phyloP scores from a whole-genome alignment of 2,797 vertebrate species.

The Coregonus ussuriensis region DNA sequence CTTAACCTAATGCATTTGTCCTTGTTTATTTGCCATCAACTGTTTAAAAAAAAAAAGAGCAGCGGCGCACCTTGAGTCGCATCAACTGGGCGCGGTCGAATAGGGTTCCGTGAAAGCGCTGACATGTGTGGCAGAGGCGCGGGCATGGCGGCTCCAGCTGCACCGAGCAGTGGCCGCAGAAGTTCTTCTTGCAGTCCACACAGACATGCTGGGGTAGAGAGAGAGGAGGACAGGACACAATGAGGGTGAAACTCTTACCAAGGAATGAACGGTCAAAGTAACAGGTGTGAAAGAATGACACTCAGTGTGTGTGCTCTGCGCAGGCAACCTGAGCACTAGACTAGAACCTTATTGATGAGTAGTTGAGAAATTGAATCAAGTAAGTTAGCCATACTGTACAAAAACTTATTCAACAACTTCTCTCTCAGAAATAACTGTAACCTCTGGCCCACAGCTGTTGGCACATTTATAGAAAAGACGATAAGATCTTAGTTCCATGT shows the following conservation, averaged over 20 bases:
- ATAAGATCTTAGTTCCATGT: not conserved
- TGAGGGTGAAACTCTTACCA: not conserved
- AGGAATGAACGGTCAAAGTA: not conserved
- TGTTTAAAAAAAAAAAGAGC: not conserved
- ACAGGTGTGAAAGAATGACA: not conserved
- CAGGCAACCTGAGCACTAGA: not conserved
- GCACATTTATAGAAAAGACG: not conserved
- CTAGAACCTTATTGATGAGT: not conserved
- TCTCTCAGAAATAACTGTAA: not conserved
- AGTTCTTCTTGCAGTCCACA: slow-evolving; percentile 61
- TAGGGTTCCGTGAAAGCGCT: slow-evolving; percentile 48
- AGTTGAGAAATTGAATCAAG: not conserved
- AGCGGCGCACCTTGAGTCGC: slow-evolving; percentile 70
- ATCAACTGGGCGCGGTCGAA: slow-evolving; percentile 62
- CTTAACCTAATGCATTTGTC: not conserved
- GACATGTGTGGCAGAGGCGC: slow-evolving; percentile 56
- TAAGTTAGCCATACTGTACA: not conserved
- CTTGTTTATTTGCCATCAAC: not conserved
- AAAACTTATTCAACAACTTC: not conserved
- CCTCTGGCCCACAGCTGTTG: not conserved
- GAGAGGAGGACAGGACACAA: slow-evolving; percentile 27
- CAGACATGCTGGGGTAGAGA: slow-evolving; percentile 51
- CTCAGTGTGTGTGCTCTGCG: too few species aligned
- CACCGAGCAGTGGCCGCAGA: slow-evolving; percentile 55
- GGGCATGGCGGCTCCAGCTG: slow-evolving; percentile 46